Evolutionary conservation across 2,888 invertebrate species (phyloP).

Genomic region (Cephus spinipes): DNA sequence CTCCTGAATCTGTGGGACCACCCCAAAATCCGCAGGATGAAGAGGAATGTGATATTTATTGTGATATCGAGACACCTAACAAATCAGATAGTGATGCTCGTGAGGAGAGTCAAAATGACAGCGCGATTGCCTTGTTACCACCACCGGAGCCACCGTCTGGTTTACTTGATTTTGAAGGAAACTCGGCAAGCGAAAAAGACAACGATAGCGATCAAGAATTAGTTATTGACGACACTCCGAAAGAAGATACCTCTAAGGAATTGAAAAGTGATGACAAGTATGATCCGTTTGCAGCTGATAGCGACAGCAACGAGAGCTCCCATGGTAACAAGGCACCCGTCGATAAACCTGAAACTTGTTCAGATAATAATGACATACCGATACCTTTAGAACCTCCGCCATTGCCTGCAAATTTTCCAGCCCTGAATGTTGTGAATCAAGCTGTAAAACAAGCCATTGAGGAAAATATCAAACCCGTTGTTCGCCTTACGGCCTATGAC

Average conservation of each 20-base stretch:
- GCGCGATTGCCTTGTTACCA: constrained; percentile 56
- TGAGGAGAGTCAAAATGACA: constrained; percentile 53
- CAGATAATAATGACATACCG: constrained; percentile 16
- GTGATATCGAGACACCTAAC: constrained; percentile 70
- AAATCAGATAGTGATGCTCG: constrained; percentile 51
- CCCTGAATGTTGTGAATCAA: constrained; percentile 29
- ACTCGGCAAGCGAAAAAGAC: constrained; percentile 59
- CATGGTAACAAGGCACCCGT: constrained; percentile 20
- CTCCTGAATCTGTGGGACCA: neutral
- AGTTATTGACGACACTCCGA: constrained; percentile 62
- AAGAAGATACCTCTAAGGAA: constrained; percentile 42
- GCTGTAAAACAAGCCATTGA: constrained; percentile 7
- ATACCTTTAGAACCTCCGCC: constrained; percentile 38
- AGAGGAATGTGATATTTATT: constrained; percentile 73
- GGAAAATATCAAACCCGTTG: constrained; percentile 1
- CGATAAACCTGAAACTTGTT: constrained; percentile 3
- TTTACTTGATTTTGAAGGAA: constrained; percentile 61
- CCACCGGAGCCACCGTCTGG: constrained; percentile 66
- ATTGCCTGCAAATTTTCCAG: constrained; percentile 35
- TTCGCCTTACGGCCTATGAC: constrained; percentile 57
- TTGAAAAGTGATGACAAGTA: constrained; percentile 51
- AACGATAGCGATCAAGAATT: constrained; percentile 62
- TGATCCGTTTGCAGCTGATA: constrained; percentile 61
- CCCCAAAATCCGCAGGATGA: constrained; percentile 44
- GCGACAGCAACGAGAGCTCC: constrained; percentile 55